phyloP scores from a whole-genome alignment of 2,113 vertebrate genomes.

The Cephalopholis sonnerati region DNA sequence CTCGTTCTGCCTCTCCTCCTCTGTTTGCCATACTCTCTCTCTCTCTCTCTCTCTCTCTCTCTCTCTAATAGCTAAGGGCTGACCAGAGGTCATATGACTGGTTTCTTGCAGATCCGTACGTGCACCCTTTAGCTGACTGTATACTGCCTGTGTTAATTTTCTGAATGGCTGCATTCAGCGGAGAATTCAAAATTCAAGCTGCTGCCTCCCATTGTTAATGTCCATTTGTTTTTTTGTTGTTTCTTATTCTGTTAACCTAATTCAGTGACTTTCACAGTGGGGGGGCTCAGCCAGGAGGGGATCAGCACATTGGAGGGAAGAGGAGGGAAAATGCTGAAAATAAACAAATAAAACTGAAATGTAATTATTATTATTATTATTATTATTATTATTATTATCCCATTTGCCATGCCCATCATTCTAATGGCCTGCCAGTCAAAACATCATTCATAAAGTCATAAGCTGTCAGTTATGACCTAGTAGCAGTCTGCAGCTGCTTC shows the following conservation, averaged over 20 bases:
- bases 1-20: constrained; percentile 9
- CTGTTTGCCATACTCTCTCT: constrained; percentile 10
- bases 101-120: constrained; percentile 41
- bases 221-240: neutral
- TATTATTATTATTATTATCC: no score
- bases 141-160: constrained; percentile 35
- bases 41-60: constrained; percentile 20
- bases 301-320: no score
- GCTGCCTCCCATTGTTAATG: neutral
- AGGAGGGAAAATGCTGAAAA: no score
- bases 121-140: constrained; percentile 25
- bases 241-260: neutral
- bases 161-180: constrained; percentile 33
- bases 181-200: neutral
- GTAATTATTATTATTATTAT: no score
- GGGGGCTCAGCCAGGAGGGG: no score
- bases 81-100: constrained; percentile 79
- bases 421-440: no score
- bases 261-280: no score
- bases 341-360: no score
- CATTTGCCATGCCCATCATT: no score
- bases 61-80: constrained; percentile 65
- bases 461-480: no score
- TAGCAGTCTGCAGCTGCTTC: no score
- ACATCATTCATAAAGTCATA: no score